These are phyloP conservation scores for Cantharis nigra DNA, from an alignment of 2,888 invertebrate species.

Conservation along the genomic window DNA sequence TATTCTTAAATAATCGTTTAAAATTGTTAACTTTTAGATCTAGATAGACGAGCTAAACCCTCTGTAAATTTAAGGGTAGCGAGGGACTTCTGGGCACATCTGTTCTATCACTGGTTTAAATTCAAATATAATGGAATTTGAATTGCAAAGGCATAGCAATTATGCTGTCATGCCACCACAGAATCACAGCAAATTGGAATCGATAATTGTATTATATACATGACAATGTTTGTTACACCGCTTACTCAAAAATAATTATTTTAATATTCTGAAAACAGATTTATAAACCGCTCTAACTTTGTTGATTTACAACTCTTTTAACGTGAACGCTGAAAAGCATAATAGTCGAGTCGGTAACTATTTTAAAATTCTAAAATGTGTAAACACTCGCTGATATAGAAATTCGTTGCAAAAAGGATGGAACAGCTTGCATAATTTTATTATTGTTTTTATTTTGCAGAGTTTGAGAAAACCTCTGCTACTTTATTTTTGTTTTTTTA, in stretches of 20 bases:
- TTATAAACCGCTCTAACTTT: not conserved
- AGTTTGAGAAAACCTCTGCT: not conserved
- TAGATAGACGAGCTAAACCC: not conserved
- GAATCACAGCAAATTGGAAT: slow-evolving; percentile 1
- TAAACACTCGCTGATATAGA: not conserved
- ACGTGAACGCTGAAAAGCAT: not conserved
- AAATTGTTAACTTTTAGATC: not conserved
- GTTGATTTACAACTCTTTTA: not conserved
- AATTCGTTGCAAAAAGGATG: not conserved
- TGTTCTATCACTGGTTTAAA: slow-evolving; percentile 3
- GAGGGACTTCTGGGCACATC: not conserved
- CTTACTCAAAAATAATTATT: not conserved
- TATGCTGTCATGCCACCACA: slow-evolving; percentile 1
- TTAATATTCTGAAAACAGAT: not conserved
- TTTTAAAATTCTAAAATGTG: not conserved
- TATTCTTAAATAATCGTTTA: not conserved
- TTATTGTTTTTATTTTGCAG: not conserved
- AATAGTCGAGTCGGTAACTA: not conserved
- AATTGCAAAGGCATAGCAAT: slow-evolving; percentile 3
- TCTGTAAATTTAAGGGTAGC: slow-evolving; percentile 1
- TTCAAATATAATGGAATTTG: slow-evolving; percentile 3
- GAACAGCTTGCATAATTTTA: not conserved
- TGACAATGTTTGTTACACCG: not conserved
- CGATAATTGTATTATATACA: not conserved
- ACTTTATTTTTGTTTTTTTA: not conserved